Base-by-base conservation (phyloP, 2,113 vertebrate genomes). In the Cricetomys ansorgei region DNA sequence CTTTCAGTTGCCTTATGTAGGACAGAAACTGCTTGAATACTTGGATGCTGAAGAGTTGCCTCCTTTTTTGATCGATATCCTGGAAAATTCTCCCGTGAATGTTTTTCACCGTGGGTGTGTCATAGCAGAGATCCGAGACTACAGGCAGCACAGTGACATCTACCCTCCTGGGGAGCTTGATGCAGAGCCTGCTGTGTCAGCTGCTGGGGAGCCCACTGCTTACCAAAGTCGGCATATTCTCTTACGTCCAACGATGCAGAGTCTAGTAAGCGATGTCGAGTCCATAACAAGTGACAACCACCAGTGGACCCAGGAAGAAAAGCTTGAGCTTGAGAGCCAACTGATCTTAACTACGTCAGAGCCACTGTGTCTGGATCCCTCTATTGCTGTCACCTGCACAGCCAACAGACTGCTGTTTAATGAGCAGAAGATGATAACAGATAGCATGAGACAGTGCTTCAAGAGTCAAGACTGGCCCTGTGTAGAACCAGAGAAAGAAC, bases 221-320 rank as follows among this genome's bases (percentile, higher is more conserved):
- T 99, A 99, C 98, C 99, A 99, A 98, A 99, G 99, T 96, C 99
- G 99, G 77, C 99, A 99, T 95, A 96, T 99, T 97, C 99, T 99
- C 96, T 97, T 99, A 94, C 98, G 99, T 75, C 99, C 99, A 84
- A 99, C 99, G 93, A 99, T 99, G 99, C 99, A 99, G 99, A 99
- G 99, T 90, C 99, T 99, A 94, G 99, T 43, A 15, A 99, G 99
- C 97, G 99, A 99, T 94, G 99, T 99, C 45, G 99, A 99, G 97
- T 98, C 99, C 84, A 99, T 99, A 98, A 99, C 99, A 95, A 99
- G 98, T 94, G 99, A 99, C 97, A 98, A 99, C 98, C 99, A 99
- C 98, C 99, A 99, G 86, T 99, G 99, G 99, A 99, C 99, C 50
- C 99, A 99, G 99, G 99, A 99, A 85, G 99, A 99, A 97, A 99